These are phyloP conservation scores for Chironomus tepperi DNA, from an alignment of 1,140 invertebrate genomes.

Conservation along the genomic window DNA sequence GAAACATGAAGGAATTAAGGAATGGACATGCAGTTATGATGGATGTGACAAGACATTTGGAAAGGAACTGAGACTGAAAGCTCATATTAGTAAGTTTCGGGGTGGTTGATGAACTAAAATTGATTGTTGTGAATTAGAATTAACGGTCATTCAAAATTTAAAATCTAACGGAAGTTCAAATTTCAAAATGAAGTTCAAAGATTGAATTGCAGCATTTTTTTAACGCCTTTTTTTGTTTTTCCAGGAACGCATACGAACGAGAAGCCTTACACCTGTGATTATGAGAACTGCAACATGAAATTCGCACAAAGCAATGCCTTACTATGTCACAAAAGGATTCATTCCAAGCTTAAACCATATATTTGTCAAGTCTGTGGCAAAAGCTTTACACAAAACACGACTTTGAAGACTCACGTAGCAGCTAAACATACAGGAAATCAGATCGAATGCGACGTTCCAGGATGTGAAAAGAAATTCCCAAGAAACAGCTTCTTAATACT, in stretches of 20 bases:
- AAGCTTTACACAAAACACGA: slow-evolving; percentile 26
- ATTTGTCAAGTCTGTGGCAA: slow-evolving; percentile 27
- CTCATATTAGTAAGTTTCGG: slow-evolving; percentile 12
- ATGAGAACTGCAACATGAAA: slow-evolving; percentile 11
- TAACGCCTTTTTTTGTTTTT: too few relatives aligned
- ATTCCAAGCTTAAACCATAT: slow-evolving; percentile 27
- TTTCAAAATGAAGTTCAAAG: too few relatives aligned
- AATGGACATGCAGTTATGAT: slow-evolving; percentile 17
- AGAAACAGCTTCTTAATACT: slow-evolving; percentile 26
- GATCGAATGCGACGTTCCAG: slow-evolving; percentile 24
- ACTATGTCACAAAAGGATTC: slow-evolving; percentile 26
- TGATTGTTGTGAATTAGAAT: neutral
- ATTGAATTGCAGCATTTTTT: too few relatives aligned
- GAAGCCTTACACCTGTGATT: slow-evolving; percentile 23
- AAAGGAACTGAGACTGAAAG: neutral
- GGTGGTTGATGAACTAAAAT: neutral
- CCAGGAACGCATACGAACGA: slow-evolving; percentile 25
- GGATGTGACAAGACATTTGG: neutral
- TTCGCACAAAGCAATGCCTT: slow-evolving; percentile 25
- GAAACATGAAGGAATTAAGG: slow-evolving; percentile 22
- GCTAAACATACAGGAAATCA: slow-evolving; percentile 27
- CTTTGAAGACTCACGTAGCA: slow-evolving; percentile 27
- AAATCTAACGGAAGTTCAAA: slow-evolving; percentile 1
- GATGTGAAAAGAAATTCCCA: slow-evolving; percentile 27
- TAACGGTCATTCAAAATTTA: neutral